Percentiles rank a stretch among this genome's conserved stretches.
Conservation (phyloP, 1,140 invertebrate species). For the Rhopalosiphum maidis region DNA sequence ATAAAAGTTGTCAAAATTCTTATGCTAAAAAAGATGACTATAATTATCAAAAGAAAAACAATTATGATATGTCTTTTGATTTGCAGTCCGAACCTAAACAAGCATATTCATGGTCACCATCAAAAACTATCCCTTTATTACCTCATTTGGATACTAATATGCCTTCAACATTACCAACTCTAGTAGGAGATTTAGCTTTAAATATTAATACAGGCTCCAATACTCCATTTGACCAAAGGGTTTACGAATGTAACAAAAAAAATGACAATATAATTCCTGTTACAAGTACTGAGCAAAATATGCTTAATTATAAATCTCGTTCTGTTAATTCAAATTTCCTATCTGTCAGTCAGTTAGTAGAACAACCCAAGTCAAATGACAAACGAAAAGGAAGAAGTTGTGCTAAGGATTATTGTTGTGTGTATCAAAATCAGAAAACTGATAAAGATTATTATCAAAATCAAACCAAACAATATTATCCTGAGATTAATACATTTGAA, state of each 20-base stretch:
- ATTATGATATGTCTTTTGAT: conserved; percentile 48
- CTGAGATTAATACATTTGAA: conserved; percentile 47
- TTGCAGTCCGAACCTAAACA: conserved; percentile 52
- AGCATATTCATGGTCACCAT: conserved; percentile 60
- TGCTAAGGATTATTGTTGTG: conserved; percentile 53
- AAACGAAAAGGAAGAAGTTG: conserved; percentile 58
- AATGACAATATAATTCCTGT: conserved; percentile 47
- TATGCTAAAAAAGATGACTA: conserved; percentile 45
- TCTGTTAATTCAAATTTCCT: conserved; percentile 64
- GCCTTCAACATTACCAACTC: conserved; percentile 62
- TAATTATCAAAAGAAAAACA: conserved; percentile 52
- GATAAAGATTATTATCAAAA: conserved; percentile 54
- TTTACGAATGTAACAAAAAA: conserved; percentile 53
- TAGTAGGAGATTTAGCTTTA: conserved; percentile 63
- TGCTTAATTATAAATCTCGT: conserved; percentile 51
- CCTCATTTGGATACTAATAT: conserved; percentile 60
- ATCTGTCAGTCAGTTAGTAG: conserved; percentile 73
- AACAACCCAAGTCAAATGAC: conserved; percentile 67
- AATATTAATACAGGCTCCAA: conserved; percentile 60
- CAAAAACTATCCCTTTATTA: conserved; percentile 60
- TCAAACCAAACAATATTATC: conserved; percentile 52
- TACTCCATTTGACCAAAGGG: conserved; percentile 57
- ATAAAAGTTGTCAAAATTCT: conserved; percentile 48
- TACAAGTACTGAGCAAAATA: conserved; percentile 52
- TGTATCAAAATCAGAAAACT: conserved; percentile 53